Evolutionary conservation across 2,113 vertebrate species (phyloP).

Genomic region (Jaculus jaculus): DNA sequence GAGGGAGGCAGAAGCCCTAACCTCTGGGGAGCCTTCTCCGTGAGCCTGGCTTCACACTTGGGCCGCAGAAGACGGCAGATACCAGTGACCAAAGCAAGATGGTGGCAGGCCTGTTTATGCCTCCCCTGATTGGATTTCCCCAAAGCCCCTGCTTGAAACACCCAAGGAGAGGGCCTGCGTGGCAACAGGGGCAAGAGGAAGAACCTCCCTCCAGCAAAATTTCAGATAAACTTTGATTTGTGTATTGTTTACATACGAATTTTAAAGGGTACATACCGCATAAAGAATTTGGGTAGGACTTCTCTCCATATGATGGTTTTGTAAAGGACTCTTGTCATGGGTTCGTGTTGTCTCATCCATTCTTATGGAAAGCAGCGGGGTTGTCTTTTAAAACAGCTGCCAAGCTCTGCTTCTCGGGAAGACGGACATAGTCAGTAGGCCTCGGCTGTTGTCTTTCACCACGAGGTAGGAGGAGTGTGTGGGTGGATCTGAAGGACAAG

Average conservation of each 20-base stretch:
- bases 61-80: not conserved
- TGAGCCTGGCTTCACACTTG: not conserved
- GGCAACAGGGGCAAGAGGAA: slow-evolving; percentile 54
- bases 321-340: slow-evolving; percentile 70
- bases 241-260: slow-evolving; percentile 88
- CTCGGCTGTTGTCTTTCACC: not conserved
- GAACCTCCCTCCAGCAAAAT: slow-evolving; percentile 67
- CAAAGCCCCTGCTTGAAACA: slow-evolving; percentile 16
- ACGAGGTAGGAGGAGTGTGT: not conserved
- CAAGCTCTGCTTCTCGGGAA: slow-evolving; percentile 70
- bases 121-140: not conserved
- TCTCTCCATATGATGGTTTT: slow-evolving; percentile 73
- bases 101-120: not conserved
- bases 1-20: not conserved
- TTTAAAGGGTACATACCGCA: slow-evolving; percentile 85
- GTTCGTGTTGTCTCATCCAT: slow-evolving; percentile 64
- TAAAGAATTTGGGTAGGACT: slow-evolving; percentile 82
- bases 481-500: rapidly evolving
- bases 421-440: not conserved
- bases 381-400: slow-evolving; percentile 76
- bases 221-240: slow-evolving; percentile 74
- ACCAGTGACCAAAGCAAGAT: slow-evolving; percentile 48
- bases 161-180: not conserved
- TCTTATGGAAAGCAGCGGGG: slow-evolving; percentile 80
- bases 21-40: not conserved